Evolutionary conservation across 2,888 invertebrate species (phyloP), one percentile per base, ranked within the genome.

Genomic region (Phortica okadai): DNA sequence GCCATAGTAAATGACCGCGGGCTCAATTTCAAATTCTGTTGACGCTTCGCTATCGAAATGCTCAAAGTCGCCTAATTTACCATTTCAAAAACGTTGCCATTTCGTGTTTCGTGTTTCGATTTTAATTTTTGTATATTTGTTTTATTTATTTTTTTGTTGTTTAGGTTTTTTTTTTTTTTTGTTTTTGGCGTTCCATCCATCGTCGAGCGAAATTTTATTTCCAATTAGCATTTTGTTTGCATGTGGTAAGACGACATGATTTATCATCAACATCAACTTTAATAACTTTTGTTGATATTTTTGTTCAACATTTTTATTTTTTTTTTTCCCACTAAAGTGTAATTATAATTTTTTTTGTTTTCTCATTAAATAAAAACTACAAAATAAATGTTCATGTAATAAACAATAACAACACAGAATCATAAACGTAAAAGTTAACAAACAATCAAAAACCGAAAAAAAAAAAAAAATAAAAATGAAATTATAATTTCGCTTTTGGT

Each of bases 1-100:
- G 74, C 92, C 92, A 78, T 90, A 91, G 81, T 91, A 91, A 78
- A 90, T 83, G 74, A 86, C 86, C 25, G 82, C 84, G 62, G 90
- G 85, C 78, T 89, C 82, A 74, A 82, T 81, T 77, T 87, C 88
- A 76, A 84, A 88, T 76, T 89, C 89, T 81, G 84, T 82, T 41
- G 86, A 85, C 79, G 89, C 90, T 73, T 87, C 85, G 78, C 88
- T 84, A 75, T 84, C 87, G 64, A 79, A 72, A 72, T 50, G 78
- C 44, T 69, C 77, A 62, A 77, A 76, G 16, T 59, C 72, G 14
- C 64, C 76, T 75, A 58, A 50, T 74, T 75, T 62, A 45, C 66
- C 14, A 58, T 77, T 74, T 70, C 33, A 33, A 33, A 33, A 33
- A 33, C 33, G 14, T 73, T 74, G 41, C n/a, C 14, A 58, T n/a